Percentiles rank a stretch among this genome's conserved stretches.
Evolutionary conservation across 2,888 invertebrate species (phyloP).

Genomic region (Himalopsyche japonica): DNA sequence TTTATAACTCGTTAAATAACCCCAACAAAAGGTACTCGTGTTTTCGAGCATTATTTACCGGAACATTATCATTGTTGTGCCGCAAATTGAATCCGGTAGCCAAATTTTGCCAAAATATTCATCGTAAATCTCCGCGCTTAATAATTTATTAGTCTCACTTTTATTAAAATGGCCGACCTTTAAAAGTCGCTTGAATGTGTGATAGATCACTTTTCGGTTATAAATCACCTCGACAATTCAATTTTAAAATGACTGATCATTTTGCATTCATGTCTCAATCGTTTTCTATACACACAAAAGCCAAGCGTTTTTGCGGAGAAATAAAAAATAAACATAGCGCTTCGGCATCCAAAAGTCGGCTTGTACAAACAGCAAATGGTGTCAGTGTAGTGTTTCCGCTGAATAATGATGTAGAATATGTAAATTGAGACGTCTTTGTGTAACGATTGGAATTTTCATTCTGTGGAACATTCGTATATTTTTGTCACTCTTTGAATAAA

Average conservation of each 20-base stretch:
- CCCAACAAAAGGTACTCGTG: too few species aligned
- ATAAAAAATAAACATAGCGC: neutral
- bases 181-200: neutral
- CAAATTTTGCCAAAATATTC: neutral
- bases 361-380: neutral
- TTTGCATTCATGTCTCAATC: slow-evolving; percentile 5
- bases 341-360: neutral
- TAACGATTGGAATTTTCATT: neutral
- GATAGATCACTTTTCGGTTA: slow-evolving; percentile 13
- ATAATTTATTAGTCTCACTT: neutral
- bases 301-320: neutral
- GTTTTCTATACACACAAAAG: neutral
- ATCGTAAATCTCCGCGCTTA: neutral
- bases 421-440: neutral
- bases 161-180: neutral
- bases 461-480: neutral
- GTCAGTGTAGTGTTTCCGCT: neutral
- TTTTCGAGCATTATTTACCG: neutral
- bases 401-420: neutral
- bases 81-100: neutral
- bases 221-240: slow-evolving; percentile 21
- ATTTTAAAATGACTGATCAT: slow-evolving; percentile 21
- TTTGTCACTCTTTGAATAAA: neutral
- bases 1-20: too few species aligned
- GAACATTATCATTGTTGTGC: neutral